Conservation (phyloP, 2,113 vertebrate genomes). For the Archocentrus centrarchus region DNA sequence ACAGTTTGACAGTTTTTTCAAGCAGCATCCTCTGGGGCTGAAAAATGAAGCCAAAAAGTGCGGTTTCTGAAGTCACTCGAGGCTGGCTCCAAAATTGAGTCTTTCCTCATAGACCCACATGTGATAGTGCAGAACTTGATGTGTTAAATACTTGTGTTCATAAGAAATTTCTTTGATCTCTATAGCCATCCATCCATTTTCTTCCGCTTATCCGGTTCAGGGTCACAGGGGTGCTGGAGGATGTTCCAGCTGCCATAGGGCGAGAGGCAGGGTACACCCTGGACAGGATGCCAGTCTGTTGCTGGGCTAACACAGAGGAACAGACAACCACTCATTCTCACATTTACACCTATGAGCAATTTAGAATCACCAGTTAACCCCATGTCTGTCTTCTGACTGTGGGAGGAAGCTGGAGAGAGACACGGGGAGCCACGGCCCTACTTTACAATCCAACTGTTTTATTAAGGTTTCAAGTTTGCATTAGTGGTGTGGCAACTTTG, state of each 20-base stretch:
- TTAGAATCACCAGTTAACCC: background rate
- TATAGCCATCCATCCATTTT: background rate
- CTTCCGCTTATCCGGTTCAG: too few relatives aligned
- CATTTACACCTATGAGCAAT: background rate
- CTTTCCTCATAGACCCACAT: background rate
- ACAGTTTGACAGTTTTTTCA: background rate
- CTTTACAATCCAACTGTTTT: background rate
- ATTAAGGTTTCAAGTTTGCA: background rate
- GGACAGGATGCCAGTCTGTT: background rate
- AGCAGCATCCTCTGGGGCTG: background rate
- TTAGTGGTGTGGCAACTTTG: too few relatives aligned
- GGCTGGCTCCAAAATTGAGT: too few relatives aligned
- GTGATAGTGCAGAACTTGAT: background rate
- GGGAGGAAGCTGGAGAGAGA: background rate
- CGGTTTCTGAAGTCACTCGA: background rate
- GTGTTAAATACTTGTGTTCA: background rate
- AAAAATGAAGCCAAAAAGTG: constrained; percentile 2
- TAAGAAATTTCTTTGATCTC: background rate
- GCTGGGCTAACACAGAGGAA: background rate
- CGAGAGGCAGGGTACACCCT: rapidly evolving
- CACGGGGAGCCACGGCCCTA: background rate
- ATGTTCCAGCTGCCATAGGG: rapidly evolving
- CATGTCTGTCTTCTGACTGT: background rate
- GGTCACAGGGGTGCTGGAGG: too few relatives aligned
- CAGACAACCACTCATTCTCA: background rate